Evolutionary conservation across 2,888 invertebrate genomes (phyloP), one percentile per base, ranked within the genome.

Genomic region (Sericinus montela): DNA sequence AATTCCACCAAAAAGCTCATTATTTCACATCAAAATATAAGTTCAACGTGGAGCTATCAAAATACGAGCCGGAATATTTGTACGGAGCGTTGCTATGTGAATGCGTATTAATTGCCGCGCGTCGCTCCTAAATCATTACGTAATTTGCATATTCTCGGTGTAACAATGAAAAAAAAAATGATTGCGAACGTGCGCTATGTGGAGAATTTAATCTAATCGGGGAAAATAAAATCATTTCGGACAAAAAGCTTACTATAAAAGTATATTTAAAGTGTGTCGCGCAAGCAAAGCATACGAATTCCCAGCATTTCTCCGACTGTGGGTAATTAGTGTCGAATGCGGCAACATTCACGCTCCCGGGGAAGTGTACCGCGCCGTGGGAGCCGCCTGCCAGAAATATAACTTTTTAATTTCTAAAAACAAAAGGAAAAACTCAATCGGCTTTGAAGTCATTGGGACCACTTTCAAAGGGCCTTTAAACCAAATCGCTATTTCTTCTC

Each of bases 191-290:
- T 9, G 48, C 45, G 42, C 10, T 16, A 28, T 36, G 44, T n/a
- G 34, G n/a, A 63, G 61, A 14, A 47, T 47, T 29, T 47, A 47
- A 47, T 41, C 47, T 47, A n/a, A 36, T 29, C 41, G 8, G 16
- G 10, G 35, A 25, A n/a, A 15, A 29, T 36, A 13, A 10, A 41
- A 23, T 19, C 29, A 5, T 23, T 36, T 36, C 10, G 8, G 23
- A 39, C 36, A 41, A 41, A 47, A 15, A 23, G 19, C 28, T 29
- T 36, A 36, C 14, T 46, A 10, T 47, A 36, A 35, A 47, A 16
- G 13, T 28, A 16, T 14, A 41, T 28, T 14, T 34, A 34, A 34
- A 46, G 25, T 34, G 39, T 63, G 67, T 59, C 56, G 53, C 55
- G 54, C 52, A 56, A 54, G 48, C 52, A 51, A 42, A 23, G 54